Conservation (phyloP, 1,140 invertebrate genomes). For the Drosophila lacteicornis region DNA sequence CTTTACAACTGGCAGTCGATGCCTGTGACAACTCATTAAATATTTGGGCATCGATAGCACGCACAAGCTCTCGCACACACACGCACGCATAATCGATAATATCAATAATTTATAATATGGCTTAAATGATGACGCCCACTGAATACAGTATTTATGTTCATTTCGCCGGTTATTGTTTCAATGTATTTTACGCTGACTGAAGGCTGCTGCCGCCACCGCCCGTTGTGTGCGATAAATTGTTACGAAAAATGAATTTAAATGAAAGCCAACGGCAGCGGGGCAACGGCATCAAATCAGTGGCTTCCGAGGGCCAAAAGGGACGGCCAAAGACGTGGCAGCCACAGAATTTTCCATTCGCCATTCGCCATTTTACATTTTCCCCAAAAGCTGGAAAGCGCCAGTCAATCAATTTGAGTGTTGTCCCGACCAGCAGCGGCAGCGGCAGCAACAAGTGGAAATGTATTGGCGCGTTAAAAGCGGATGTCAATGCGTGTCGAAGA, state of each 20-base stretch:
- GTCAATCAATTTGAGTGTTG: constrained; percentile 77
- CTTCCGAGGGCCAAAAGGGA: constrained; percentile 19
- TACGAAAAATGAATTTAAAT: constrained; percentile 72
- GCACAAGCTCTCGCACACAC: not conserved
- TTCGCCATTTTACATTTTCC: constrained; percentile 21
- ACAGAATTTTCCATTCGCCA: constrained; percentile 20
- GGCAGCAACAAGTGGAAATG: constrained; percentile 53
- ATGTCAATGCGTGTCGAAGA: constrained; percentile 58
- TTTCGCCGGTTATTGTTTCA: constrained; percentile 30
- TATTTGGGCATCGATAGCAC: constrained; percentile 26
- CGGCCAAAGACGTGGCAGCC: not conserved
- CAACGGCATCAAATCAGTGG: constrained; percentile 57
- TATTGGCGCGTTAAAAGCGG: constrained; percentile 64
- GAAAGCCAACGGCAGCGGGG: constrained; percentile 18
- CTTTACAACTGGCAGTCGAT: not conserved
- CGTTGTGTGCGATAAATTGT: constrained; percentile 58
- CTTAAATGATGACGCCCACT: constrained; percentile 54
- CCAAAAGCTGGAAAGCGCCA: constrained; percentile 30
- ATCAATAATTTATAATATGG: constrained; percentile 57
- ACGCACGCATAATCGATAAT: constrained; percentile 39
- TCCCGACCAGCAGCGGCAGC: constrained; percentile 14
- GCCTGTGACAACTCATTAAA: constrained; percentile 9
- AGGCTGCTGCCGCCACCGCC: constrained; percentile 4
- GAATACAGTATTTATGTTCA: constrained; percentile 52
- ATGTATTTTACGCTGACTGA: constrained; percentile 17